Percentiles rank a stretch among this genome's conserved stretches.
Conservation (phyloP, 2,797 vertebrate species). For the Syngnathus acus region DNA sequence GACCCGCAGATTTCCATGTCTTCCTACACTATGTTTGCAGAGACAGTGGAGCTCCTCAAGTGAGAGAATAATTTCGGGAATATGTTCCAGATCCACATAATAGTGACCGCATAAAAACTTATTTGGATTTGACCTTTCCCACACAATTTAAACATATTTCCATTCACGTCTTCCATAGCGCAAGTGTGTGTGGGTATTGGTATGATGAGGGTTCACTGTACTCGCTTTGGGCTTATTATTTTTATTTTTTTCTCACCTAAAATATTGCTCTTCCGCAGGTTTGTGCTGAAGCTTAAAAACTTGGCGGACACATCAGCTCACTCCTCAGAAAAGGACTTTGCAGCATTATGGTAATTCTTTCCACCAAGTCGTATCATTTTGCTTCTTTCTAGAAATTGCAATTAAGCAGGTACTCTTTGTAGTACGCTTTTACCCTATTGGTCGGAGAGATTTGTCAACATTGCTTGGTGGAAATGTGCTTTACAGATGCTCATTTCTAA, state of each 20-base stretch:
- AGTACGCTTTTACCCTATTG: no score
- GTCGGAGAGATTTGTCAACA: neutral
- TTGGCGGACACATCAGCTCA: slow-evolving; percentile 67
- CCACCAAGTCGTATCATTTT: neutral
- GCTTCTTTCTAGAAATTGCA: neutral
- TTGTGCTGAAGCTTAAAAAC: slow-evolving; percentile 79
- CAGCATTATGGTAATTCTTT: slow-evolving; percentile 76
- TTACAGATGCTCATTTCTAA: neutral
- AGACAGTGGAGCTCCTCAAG: slow-evolving; percentile 87
- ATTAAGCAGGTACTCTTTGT: neutral
- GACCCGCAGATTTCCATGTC: slow-evolving; percentile 77
- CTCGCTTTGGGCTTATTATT: neutral
- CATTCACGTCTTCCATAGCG: neutral
- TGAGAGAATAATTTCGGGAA: slow-evolving; percentile 47
- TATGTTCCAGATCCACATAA: neutral
- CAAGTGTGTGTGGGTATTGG: neutral
- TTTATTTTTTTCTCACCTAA: neutral
- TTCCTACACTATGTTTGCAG: slow-evolving; percentile 82
- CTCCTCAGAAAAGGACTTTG: slow-evolving; percentile 78
- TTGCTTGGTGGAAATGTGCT: neutral
- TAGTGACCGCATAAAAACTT: neutral
- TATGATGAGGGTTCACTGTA: neutral
- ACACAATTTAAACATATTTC: no score
- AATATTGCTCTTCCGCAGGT: slow-evolving; percentile 56
- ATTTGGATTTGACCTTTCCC: no score